These are phyloP conservation scores for Phalanger gymnotis DNA, from an alignment of 2,797 vertebrate genomes.

Conservation along the genomic window DNA sequence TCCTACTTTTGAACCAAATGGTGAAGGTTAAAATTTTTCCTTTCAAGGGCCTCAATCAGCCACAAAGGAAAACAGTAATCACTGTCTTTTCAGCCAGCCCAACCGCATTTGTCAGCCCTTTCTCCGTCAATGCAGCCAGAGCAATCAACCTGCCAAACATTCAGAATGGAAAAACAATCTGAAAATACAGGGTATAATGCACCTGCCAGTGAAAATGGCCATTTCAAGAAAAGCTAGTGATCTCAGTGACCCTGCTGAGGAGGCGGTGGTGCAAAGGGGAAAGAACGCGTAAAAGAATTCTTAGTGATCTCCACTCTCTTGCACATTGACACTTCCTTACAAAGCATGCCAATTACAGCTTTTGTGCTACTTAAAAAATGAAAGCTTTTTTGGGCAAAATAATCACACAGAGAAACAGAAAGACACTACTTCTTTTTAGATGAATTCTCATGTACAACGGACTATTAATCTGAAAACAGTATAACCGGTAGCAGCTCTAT, in stretches of 20 bases:
- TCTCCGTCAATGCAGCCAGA: constrained; percentile 97
- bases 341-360: constrained; percentile 99
- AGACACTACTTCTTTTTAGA: constrained; percentile 89
- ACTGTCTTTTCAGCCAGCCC: constrained; percentile 99
- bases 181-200: constrained; percentile 99
- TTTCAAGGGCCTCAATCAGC: constrained; percentile 99
- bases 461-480: constrained; percentile 91
- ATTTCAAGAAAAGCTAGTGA: constrained; percentile 99
- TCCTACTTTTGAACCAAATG: constrained; percentile 97
- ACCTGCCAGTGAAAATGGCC: constrained; percentile 99
- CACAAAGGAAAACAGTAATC: constrained; percentile 99
- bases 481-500: constrained; percentile 81
- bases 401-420: constrained; percentile 90
- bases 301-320: constrained; percentile 97
- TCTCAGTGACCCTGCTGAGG: constrained; percentile 99
- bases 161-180: constrained; percentile 99
- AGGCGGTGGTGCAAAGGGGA: constrained; percentile 91
- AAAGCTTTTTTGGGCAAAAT: constrained; percentile 94
- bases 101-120: constrained; percentile 97
- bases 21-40: constrained; percentile 99
- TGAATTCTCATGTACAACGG: constrained; percentile 84
- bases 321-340: constrained; percentile 98
- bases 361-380: constrained; percentile 99
- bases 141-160: constrained; percentile 99
- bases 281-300: constrained; percentile 99